A percentile compares a stretch with the other conserved stretches of the same genome.
Evolutionary conservation across 2,888 invertebrate genomes (phyloP).

Genomic region (Erpobdella octoculata): DNA sequence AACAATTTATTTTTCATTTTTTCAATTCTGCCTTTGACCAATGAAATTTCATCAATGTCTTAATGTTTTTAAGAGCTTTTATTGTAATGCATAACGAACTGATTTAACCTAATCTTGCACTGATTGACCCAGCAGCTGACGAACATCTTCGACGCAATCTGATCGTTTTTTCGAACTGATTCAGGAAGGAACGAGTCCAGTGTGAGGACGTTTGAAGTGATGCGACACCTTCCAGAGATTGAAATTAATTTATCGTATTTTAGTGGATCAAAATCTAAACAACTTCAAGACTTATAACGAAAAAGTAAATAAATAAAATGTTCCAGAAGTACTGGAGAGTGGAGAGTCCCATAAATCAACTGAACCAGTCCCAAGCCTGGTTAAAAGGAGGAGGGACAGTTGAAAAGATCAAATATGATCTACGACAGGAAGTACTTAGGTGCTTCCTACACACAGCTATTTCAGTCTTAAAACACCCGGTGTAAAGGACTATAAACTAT

Average conservation of each 20-base stretch:
- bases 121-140: constrained; percentile 47
- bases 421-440: too few species aligned
- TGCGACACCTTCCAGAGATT: constrained; percentile 38
- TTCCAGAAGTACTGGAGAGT: not conserved
- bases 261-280: not conserved
- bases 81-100: not conserved
- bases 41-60: too few species aligned
- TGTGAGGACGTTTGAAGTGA: constrained; percentile 39
- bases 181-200: constrained; percentile 47
- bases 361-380: too few species aligned
- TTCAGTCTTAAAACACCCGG: too few species aligned
- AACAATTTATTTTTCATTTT: constrained; percentile 34
- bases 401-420: too few species aligned
- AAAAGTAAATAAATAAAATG: not conserved
- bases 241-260: not conserved
- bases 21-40: not conserved
- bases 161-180: constrained; percentile 43
- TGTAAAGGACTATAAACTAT: too few species aligned
- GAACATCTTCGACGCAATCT: constrained; percentile 42
- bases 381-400: too few species aligned
- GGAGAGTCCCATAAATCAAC: too few species aligned
- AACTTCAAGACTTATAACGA: not conserved
- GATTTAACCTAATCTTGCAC: constrained; percentile 42
- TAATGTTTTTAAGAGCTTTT: too few species aligned
- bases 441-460: too few species aligned